Percentiles rank a stretch among this genome's conserved stretches.
Evolutionary conservation across 2,113 vertebrate species (phyloP).

Genomic region (Chlorodrepanis virens): DNA sequence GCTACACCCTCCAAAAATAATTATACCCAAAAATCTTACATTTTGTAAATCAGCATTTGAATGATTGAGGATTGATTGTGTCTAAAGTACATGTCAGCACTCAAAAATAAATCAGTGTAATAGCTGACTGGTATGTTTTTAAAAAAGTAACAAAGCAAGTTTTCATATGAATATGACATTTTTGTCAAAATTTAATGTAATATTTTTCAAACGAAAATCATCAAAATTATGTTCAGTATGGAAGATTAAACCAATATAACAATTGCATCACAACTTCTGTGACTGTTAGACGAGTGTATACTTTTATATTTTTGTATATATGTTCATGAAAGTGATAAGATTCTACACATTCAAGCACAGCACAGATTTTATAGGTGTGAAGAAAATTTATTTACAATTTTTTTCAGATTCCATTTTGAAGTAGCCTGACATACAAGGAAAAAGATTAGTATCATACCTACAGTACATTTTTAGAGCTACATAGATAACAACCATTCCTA

Average conservation of each 20-base stretch:
- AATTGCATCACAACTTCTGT: neutral
- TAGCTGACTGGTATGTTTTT: fast-evolving
- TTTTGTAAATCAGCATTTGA: neutral
- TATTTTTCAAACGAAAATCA: neutral
- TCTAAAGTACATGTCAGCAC: neutral
- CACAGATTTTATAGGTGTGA: neutral
- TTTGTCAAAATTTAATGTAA: neutral
- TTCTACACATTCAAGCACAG: neutral
- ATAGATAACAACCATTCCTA: neutral
- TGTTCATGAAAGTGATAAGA: neutral
- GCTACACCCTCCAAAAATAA: neutral
- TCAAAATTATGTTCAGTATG: neutral
- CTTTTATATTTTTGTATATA: neutral
- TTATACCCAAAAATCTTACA: neutral
- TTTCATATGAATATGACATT: neutral
- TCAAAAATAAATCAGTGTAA: neutral
- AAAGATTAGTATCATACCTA: neutral
- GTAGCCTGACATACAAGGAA: neutral
- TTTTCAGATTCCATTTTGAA: neutral
- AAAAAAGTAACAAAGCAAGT: neutral
- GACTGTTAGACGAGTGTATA: neutral
- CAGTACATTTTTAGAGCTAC: neutral
- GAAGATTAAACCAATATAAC: neutral
- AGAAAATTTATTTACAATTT: neutral
- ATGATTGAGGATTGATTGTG: neutral